A percentile compares a stretch with the other conserved stretches of the same genome.
These are phyloP conservation scores for Rhingia rostrata DNA, from an alignment of 2,888 invertebrate species.

Conservation along the genomic window DNA sequence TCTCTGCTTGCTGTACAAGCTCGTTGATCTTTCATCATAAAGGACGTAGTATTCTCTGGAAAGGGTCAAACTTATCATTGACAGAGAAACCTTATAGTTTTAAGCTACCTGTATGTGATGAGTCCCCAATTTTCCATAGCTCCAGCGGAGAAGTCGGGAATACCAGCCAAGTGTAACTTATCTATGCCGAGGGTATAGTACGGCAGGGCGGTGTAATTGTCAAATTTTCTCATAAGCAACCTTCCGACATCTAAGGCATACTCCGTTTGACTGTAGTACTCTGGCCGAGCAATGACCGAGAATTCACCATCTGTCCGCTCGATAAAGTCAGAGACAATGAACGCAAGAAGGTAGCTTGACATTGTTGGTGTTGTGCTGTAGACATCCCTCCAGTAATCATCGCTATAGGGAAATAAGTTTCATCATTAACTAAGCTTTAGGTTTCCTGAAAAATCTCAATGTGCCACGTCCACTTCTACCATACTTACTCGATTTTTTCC, in stretches of 20 bases:
- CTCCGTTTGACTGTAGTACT: slow-evolving; percentile 86
- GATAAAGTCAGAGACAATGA: slow-evolving; percentile 87
- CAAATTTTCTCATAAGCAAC: slow-evolving; percentile 84
- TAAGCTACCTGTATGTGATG: slow-evolving; percentile 88
- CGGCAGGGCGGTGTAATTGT: slow-evolving; percentile 85
- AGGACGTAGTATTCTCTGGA: slow-evolving; percentile 89
- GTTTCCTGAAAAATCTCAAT: too few species aligned
- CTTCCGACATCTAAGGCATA: slow-evolving; percentile 87
- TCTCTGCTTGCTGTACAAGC: slow-evolving; percentile 85
- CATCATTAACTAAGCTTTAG: too few species aligned
- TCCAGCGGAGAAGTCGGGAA: slow-evolving; percentile 92
- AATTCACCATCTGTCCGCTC: slow-evolving; percentile 77
- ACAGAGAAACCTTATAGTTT: not conserved
- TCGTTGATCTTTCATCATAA: slow-evolving; percentile 86
- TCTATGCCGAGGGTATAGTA: slow-evolving; percentile 85
- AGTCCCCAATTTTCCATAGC: slow-evolving; percentile 98
- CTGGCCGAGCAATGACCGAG: slow-evolving; percentile 87
- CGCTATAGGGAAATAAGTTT: slow-evolving; percentile 16
- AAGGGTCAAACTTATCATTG: slow-evolving; percentile 78
- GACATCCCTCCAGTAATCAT: slow-evolving; percentile 76
- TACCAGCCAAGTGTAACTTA: slow-evolving; percentile 92
- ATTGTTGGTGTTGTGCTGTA: slow-evolving; percentile 84
- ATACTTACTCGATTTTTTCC: slow-evolving; percentile 76
- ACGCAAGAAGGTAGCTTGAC: slow-evolving; percentile 92
- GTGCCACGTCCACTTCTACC: not conserved